Evolutionary conservation across 2,888 invertebrate genomes (phyloP), one percentile per base, ranked within the genome.

Genomic region (Acanthosoma haemorrhoidale): DNA sequence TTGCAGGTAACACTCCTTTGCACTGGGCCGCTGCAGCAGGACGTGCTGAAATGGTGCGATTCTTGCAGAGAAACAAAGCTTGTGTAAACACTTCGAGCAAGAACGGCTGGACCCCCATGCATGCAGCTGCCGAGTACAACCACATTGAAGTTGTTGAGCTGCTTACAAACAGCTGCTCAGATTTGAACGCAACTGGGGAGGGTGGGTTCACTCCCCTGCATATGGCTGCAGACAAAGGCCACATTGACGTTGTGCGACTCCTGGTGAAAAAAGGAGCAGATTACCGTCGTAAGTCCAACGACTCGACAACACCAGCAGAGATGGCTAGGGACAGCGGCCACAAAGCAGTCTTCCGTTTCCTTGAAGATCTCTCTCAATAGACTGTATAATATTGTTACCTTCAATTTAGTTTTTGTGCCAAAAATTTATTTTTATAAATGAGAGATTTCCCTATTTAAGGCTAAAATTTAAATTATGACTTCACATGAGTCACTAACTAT

Each of bases 291-390:
- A 9, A 25, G 25, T 21, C 51, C 2, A 25, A 1, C 3, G 51
- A 51, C n/a, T 21, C 25, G 1, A n/a, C 51, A n/a, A 51, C 51
- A 13, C 51, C 51, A 2, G 51, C 51, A 2, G 51, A 51, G 13
- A 51, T 51, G 51, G 51, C 51, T n/a, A 21, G 29, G n/a, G 51
- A 51, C n/a, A 51, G 51, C 18, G 51, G 51, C n/a, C 51, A 51
- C 8, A 4, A 13, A 25, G 6, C 4, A 2, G n/a, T 25, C 1
- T 25, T 51, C 2, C 3, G 29, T 25, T 51, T 29, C n/a, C 51
- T 51, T 6, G 13, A 21, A 21, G 51, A n/a, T n/a, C n/a, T n/a
- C n/a, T n/a, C n/a, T n/a, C n/a, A n/a, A n/a, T n/a, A n/a, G n/a
- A n/a, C n/a, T n/a, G n/a, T n/a, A n/a, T n/a, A n/a, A n/a, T n/a